Evolutionary conservation across 2,113 vertebrate species (phyloP).

Genomic region (Melanerpes formicivorus): DNA sequence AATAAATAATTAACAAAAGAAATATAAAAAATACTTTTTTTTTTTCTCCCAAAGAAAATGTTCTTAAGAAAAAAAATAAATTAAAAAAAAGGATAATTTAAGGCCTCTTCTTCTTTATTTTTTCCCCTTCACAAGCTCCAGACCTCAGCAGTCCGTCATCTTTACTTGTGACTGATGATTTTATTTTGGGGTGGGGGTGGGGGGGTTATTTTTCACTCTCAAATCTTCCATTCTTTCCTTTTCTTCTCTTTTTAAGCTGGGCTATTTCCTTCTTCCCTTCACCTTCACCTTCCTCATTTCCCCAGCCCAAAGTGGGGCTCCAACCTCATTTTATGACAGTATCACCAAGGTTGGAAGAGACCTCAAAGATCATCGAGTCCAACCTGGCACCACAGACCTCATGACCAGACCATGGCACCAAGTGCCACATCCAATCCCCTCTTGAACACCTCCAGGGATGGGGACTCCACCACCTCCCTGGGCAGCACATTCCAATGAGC

Average conservation of each 20-base stretch:
- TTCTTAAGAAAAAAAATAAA: constrained; percentile 22
- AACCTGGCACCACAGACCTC: no score
- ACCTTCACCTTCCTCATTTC: not conserved
- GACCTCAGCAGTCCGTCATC: constrained; percentile 1
- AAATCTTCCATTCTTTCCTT: not conserved
- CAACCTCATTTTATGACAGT: not conserved
- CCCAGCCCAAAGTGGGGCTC: fast-evolving
- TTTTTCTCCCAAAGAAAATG: constrained; percentile 85
- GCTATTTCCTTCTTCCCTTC: not conserved
- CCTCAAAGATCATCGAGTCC: no score
- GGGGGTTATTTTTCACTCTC: not conserved
- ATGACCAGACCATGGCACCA: no score
- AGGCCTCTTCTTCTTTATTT: not conserved
- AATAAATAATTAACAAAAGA: not conserved
- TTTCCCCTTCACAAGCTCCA: not conserved
- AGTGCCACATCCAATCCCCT: no score
- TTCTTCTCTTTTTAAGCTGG: not conserved
- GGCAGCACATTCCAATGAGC: no score
- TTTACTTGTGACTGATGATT: not conserved
- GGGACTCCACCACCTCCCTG: no score
- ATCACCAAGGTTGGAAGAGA: no score
- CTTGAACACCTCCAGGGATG: no score
- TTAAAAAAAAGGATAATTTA: not conserved
- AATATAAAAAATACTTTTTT: constrained; percentile 62
- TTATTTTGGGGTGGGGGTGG: not conserved